Conservation (phyloP, 2,888 invertebrate genomes). For the Subacronicta megacephala region DNA sequence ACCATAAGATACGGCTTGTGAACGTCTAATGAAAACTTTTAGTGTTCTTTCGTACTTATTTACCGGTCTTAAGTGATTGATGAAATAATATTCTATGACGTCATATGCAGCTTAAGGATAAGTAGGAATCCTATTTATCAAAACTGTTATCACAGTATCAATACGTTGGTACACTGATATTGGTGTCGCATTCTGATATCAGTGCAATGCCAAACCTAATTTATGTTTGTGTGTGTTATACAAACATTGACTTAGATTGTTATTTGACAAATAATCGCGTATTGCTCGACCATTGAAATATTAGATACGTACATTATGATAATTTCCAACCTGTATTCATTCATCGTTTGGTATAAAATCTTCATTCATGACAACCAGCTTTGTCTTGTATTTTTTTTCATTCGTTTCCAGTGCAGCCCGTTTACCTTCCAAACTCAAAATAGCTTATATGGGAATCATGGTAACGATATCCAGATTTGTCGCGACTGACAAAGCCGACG, state of each 20-base stretch:
- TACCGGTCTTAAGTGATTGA: not conserved
- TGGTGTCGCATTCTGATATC: constrained; percentile 36
- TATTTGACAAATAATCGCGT: constrained; percentile 7
- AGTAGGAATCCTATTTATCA: constrained; percentile 28
- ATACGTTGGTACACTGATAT: constrained; percentile 45
- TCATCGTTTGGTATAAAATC: too few species aligned
- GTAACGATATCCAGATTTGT: not conserved
- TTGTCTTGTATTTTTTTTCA: too few species aligned
- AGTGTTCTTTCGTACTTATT: too few species aligned
- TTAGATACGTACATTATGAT: not conserved
- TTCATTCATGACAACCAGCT: too few species aligned
- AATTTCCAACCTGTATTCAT: too few species aligned
- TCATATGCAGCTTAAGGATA: constrained; percentile 4
- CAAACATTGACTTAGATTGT: constrained; percentile 13
- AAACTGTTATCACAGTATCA: constrained; percentile 43
- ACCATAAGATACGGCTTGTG: too few species aligned
- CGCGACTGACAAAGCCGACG: constrained; percentile 1
- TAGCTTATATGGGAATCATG: too few species aligned
- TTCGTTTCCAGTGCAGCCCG: too few species aligned
- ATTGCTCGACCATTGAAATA: not conserved
- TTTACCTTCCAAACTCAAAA: too few species aligned
- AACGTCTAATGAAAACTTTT: too few species aligned
- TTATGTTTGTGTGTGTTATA: constrained; percentile 28
- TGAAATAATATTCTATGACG: not conserved
- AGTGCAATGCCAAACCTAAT: constrained; percentile 46